A percentile compares a stretch with the other conserved stretches of the same genome.
Conservation (phyloP, 2,113 vertebrate species). For the Mesembrinibis cayennensis region DNA sequence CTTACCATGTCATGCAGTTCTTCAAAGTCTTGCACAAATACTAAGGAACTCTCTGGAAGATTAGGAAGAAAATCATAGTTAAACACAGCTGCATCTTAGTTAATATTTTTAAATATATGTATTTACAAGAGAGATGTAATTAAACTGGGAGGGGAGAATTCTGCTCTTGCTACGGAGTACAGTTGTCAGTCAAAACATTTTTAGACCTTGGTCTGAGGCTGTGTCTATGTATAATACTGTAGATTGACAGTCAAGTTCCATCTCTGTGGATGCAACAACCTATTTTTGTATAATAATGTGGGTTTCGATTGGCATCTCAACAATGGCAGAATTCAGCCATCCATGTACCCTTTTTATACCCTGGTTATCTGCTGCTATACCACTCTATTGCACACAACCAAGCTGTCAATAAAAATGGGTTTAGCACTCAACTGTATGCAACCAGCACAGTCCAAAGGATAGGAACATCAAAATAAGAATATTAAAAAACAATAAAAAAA, state of each 20-base stretch:
- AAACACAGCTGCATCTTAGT: conserved; percentile 4
- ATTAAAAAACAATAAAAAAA: neutral
- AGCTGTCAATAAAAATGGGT: neutral
- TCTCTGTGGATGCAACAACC: neutral
- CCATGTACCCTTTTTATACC: neutral
- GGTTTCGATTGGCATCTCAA: conserved; percentile 30
- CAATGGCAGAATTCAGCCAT: conserved; percentile 18
- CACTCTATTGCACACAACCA: neutral
- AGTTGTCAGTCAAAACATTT: conserved; percentile 53
- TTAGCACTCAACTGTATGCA: neutral
- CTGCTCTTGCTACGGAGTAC: neutral
- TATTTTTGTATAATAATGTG: conserved; percentile 35
- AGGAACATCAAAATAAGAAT: neutral
- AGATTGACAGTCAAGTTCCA: conserved; percentile 14
- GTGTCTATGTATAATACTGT: neutral
- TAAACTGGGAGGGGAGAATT: neutral
- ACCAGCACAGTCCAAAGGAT: neutral
- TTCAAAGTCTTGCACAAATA: neutral
- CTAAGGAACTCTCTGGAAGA: neutral
- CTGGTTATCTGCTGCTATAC: neutral
- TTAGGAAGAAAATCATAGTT: neutral
- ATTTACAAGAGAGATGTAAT: neutral
- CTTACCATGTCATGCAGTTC: neutral
- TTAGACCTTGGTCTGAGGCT: conserved; percentile 24
- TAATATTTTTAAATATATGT: neutral